Conservation (phyloP, 2,888 invertebrate genomes). For the Petrolisthes cinctipes region DNA sequence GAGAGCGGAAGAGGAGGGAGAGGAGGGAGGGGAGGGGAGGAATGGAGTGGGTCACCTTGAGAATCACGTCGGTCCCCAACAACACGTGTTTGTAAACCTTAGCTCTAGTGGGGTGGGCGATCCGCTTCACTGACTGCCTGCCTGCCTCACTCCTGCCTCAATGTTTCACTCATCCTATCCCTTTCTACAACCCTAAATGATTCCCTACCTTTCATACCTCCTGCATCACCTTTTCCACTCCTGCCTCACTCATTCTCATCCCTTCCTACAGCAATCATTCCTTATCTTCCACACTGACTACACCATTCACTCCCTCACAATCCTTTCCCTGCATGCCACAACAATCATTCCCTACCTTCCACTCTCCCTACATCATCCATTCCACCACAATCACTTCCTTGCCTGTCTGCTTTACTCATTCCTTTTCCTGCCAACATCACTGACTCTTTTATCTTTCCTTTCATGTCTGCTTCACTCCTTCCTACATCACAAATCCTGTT, state of each 20-base stretch:
- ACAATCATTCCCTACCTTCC: background rate
- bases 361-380: background rate
- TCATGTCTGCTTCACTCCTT: background rate
- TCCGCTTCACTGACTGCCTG: background rate
- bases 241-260: conserved; percentile 12
- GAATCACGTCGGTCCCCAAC: background rate
- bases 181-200: background rate
- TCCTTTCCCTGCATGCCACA: background rate
- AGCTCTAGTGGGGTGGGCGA: background rate
- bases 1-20: background rate
- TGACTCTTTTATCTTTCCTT: background rate
- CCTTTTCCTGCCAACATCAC: background rate
- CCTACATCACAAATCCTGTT: background rate
- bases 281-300: background rate
- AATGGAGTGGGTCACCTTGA: conserved; percentile 2
- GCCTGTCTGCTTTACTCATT: background rate
- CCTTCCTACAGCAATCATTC: background rate
- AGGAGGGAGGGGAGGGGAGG: background rate
- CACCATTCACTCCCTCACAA: background rate
- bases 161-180: background rate
- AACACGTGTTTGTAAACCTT: background rate
- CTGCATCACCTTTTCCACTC: background rate
- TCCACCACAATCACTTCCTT: background rate
- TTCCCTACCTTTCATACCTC: background rate
- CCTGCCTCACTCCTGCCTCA: background rate